Evolutionary conservation across 2,888 invertebrate genomes (phyloP).

Genomic region (Dynastes grantii): DNA sequence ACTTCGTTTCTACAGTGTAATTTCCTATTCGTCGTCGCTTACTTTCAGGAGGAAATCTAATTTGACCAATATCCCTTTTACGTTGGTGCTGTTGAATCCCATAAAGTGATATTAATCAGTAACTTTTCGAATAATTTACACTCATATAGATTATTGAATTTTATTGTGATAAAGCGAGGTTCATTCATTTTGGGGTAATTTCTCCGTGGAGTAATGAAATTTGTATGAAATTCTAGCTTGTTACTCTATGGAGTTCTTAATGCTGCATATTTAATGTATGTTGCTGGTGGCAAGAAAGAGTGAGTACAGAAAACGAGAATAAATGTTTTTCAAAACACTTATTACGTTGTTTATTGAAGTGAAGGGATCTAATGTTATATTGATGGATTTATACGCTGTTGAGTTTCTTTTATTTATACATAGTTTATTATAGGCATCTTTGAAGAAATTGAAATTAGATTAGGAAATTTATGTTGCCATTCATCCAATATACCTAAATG

Average conservation of each 20-base stretch:
- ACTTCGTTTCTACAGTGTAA: background rate
- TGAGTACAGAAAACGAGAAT: too few species aligned
- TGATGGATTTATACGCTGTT: too few species aligned
- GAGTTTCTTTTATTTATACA: too few species aligned
- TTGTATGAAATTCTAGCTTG: background rate
- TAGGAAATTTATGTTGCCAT: too few species aligned
- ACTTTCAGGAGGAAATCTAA: background rate
- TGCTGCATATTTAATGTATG: background rate
- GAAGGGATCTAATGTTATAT: too few species aligned
- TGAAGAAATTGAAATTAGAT: too few species aligned
- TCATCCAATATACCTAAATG: too few species aligned
- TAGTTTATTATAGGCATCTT: too few species aligned
- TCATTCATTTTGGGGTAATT: background rate
- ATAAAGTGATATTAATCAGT: background rate
- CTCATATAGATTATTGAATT: background rate
- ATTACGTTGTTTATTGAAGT: too few species aligned
- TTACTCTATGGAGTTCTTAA: background rate
- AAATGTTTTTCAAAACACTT: too few species aligned
- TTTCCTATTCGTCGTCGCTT: background rate
- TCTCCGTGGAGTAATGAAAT: conserved; percentile 5
- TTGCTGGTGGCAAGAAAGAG: too few species aligned
- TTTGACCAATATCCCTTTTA: background rate
- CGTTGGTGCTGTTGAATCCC: background rate
- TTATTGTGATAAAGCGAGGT: background rate
- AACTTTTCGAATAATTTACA: background rate